Evolutionary conservation across 2,888 invertebrate genomes (phyloP).

Genomic region (Nebria brevicollis): DNA sequence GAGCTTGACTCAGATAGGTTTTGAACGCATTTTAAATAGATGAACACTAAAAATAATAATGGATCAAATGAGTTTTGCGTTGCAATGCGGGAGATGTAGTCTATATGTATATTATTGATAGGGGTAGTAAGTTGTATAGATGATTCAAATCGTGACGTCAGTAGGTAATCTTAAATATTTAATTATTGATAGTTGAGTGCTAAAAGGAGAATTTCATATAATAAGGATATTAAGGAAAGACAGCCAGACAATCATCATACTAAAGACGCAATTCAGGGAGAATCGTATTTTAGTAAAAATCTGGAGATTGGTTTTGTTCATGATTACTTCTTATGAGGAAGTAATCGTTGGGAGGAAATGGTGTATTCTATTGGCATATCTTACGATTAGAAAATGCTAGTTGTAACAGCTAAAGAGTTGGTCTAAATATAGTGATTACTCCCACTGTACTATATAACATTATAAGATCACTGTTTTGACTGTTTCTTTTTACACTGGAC

Average conservation of each 20-base stretch:
- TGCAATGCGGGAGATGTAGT: conserved; percentile 15
- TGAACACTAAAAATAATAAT: conserved; percentile 44
- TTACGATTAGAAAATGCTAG: too few relatives aligned
- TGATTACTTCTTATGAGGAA: too few relatives aligned
- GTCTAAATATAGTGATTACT: conserved; percentile 19
- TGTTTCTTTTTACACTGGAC: not conserved
- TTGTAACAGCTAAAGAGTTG: not conserved
- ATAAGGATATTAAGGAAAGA: too few relatives aligned
- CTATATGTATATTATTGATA: conserved; percentile 23
- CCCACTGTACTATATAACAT: not conserved
- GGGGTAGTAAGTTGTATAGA: conserved; percentile 7
- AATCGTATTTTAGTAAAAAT: too few relatives aligned
- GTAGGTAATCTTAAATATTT: not conserved
- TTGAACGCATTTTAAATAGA: conserved; percentile 33
- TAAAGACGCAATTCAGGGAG: too few relatives aligned
- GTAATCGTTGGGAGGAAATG: too few relatives aligned
- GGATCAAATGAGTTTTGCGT: not conserved
- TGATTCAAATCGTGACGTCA: too few relatives aligned
- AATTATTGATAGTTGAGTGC: too few relatives aligned
- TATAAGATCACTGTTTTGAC: not conserved
- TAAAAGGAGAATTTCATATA: too few relatives aligned
- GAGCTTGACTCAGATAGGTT: not conserved
- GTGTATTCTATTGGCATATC: too few relatives aligned
- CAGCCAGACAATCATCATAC: too few relatives aligned
- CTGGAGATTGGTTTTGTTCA: too few relatives aligned